Evolutionary conservation across 2,888 invertebrate species (phyloP).

Genomic region (Cyclophora albipunctata): DNA sequence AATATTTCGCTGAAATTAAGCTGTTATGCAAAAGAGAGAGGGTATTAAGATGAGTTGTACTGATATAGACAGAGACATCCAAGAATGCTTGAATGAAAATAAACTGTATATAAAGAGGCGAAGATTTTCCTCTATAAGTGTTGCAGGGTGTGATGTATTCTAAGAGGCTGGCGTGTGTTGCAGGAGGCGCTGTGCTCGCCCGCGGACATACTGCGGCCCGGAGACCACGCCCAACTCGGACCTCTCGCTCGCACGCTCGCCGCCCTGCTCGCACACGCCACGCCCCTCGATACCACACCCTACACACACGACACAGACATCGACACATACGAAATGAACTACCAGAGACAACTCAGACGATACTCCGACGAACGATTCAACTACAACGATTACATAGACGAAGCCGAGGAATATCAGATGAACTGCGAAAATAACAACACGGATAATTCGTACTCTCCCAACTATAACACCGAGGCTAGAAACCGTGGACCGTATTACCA

Average conservation of each 20-base stretch:
- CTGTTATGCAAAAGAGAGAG: too few relatives aligned
- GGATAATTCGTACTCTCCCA: slow-evolving; percentile 41
- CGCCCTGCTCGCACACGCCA: slow-evolving; percentile 60
- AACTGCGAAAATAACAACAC: slow-evolving; percentile 51
- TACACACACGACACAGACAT: slow-evolving; percentile 18
- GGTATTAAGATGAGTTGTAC: too few relatives aligned
- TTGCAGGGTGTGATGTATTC: slow-evolving; percentile 63
- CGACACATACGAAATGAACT: slow-evolving; percentile 45
- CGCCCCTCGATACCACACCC: slow-evolving; percentile 31
- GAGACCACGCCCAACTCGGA: slow-evolving; percentile 25
- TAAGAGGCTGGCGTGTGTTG: slow-evolving; percentile 78
- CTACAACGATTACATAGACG: slow-evolving; percentile 57
- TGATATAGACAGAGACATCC: too few relatives aligned
- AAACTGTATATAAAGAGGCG: slow-evolving; percentile 2
- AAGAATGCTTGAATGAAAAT: too few relatives aligned
- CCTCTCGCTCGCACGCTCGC: slow-evolving; percentile 50
- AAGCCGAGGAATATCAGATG: slow-evolving; percentile 53
- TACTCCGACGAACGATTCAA: slow-evolving; percentile 54
- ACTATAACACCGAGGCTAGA: slow-evolving; percentile 52
- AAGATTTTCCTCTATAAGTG: slow-evolving; percentile 40
- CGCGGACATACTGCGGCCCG: slow-evolving; percentile 73
- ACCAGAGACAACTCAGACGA: slow-evolving; percentile 36
- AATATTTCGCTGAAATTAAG: too few relatives aligned
- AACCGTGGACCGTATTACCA: slow-evolving; percentile 64
- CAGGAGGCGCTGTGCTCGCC: slow-evolving; percentile 80